These are phyloP conservation scores for Trachythela sp. DNA, from an alignment of 64 coral and sea anemone genomes.

Conservation along the genomic window DNA sequence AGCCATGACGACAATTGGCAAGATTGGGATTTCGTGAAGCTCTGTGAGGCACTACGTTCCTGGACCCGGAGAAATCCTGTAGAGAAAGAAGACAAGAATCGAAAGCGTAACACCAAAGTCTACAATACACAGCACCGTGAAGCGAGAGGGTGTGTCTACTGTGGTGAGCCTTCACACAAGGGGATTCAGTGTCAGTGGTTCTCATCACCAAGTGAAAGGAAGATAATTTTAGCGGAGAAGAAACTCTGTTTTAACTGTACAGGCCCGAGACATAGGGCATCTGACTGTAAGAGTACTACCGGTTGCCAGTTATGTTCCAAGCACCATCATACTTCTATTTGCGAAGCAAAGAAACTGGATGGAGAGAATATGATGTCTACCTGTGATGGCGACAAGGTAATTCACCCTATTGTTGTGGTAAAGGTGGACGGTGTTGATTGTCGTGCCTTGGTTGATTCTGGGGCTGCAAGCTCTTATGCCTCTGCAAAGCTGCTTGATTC, in stretches of 20 bases:
- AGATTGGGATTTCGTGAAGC: background rate
- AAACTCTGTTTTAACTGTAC: background rate
- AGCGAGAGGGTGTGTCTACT: background rate
- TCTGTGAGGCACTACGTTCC: background rate
- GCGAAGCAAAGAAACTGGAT: background rate
- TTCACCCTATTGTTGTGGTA: background rate
- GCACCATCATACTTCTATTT: background rate
- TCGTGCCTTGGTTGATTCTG: too few relatives aligned
- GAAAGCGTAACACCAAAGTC: background rate
- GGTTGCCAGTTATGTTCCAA: background rate
- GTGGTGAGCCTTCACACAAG: background rate
- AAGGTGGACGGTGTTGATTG: too few relatives aligned
- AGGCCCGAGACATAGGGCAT: background rate
- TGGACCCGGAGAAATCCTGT: background rate
- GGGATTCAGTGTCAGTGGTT: background rate
- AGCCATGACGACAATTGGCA: background rate
- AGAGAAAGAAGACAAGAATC: background rate
- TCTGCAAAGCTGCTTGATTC: too few relatives aligned
- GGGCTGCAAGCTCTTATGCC: too few relatives aligned
- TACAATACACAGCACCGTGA: background rate
- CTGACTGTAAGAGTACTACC: background rate
- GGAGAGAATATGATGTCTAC: background rate
- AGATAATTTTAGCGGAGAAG: background rate
- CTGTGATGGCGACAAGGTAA: background rate
- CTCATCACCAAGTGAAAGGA: background rate